Evolutionary conservation across 2,113 vertebrate genomes (phyloP).

Genomic region (Hirundichthys speculiger): DNA sequence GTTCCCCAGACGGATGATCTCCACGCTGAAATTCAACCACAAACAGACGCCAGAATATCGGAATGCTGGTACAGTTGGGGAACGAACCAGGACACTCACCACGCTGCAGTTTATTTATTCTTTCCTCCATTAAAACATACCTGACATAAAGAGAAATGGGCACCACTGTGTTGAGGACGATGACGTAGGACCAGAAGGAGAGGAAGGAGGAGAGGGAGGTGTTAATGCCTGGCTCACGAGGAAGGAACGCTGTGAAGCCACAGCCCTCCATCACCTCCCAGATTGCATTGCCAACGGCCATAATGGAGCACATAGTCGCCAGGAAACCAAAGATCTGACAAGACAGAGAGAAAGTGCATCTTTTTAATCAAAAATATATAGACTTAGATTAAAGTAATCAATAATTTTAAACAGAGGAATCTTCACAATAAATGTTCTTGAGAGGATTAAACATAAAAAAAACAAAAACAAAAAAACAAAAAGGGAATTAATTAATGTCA

Average conservation of each 20-base stretch:
- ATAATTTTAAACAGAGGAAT: too few species aligned
- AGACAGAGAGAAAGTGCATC: not conserved
- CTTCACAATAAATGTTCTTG: too few species aligned
- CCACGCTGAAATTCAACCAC: constrained; percentile 80
- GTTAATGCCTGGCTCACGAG: constrained; percentile 77
- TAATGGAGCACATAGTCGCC: constrained; percentile 84
- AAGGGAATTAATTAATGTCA: too few species aligned
- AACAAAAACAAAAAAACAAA: too few species aligned
- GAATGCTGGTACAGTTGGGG: accelerated
- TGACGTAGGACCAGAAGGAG: constrained; percentile 95
- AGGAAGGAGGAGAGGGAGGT: constrained; percentile 83
- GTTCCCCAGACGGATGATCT: constrained; percentile 95
- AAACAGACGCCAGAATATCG: not conserved
- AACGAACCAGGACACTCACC: too few species aligned
- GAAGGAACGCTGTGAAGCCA: constrained; percentile 87
- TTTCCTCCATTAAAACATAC: constrained; percentile 50
- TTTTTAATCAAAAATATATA: not conserved
- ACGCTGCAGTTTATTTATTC: too few species aligned
- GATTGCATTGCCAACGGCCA: constrained; percentile 88
- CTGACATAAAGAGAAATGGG: constrained; percentile 98
- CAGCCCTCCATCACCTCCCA: constrained; percentile 87
- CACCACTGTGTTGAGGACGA: constrained; percentile 95
- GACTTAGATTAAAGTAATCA: too few species aligned
- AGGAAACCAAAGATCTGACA: constrained; percentile 91
- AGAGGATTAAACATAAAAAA: too few species aligned